Conservation (phyloP, 1,140 invertebrate genomes). For the Teleogryllus occipitalis region DNA sequence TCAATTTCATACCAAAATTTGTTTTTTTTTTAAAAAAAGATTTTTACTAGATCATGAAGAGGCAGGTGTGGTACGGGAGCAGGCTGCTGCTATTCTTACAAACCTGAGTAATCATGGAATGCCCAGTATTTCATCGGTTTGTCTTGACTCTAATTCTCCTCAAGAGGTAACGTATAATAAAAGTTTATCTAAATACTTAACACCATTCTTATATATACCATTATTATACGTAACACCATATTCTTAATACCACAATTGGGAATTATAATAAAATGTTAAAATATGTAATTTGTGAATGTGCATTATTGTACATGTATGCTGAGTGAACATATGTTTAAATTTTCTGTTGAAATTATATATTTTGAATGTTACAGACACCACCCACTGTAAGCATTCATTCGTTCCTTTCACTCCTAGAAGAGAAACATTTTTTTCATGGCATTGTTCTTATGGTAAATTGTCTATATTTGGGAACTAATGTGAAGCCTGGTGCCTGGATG, state of each 20-base stretch:
- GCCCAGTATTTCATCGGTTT: not conserved
- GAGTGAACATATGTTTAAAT: not conserved
- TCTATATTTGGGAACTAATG: not conserved
- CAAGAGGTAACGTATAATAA: too few species aligned
- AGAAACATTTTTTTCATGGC: not conserved
- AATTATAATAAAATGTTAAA: too few species aligned
- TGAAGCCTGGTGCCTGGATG: not conserved
- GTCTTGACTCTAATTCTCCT: too few species aligned
- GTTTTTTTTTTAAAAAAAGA: not conserved
- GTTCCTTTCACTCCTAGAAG: not conserved
- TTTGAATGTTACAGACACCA: too few species aligned
- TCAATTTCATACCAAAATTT: not conserved
- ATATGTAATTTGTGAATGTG: too few species aligned
- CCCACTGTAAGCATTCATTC: not conserved
- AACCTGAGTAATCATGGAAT: slow-evolving; percentile 32
- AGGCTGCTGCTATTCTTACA: slow-evolving; percentile 34
- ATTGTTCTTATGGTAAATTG: not conserved
- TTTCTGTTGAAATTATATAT: too few species aligned
- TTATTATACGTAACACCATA: too few species aligned
- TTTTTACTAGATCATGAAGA: slow-evolving; percentile 36
- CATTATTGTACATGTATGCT: too few species aligned
- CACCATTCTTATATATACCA: too few species aligned
- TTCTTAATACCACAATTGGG: too few species aligned
- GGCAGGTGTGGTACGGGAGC: slow-evolving; percentile 36
- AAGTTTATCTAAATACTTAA: too few species aligned